A percentile compares a stretch with the other conserved stretches of the same genome.
Conservation (phyloP, 35 echinoderm and acorn worm genomes). For the Patiria miniata region DNA sequence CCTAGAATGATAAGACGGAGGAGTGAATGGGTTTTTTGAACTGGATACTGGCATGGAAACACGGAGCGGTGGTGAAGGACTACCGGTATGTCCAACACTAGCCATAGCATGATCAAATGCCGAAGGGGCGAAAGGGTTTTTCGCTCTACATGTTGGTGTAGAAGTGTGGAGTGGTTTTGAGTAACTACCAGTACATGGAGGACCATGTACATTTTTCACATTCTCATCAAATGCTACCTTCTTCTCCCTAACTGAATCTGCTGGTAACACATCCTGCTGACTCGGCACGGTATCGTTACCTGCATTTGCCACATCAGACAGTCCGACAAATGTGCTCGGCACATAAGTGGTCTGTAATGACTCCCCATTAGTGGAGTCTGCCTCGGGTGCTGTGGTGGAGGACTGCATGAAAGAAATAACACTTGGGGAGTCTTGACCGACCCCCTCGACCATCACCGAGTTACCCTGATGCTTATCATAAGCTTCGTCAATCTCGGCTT, state of each 20-base stretch:
- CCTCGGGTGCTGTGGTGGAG: background rate
- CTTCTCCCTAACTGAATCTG: background rate
- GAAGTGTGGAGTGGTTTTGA: background rate
- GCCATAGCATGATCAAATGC: background rate
- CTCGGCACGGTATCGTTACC: background rate
- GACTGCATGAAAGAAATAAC: background rate
- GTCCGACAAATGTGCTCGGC: background rate
- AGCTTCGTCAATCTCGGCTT: slow-evolving; percentile 4
- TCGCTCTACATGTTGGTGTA: background rate
- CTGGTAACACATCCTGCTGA: background rate
- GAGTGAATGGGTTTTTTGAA: background rate
- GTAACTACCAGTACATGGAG: background rate
- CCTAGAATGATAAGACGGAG: background rate
- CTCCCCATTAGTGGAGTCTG: slow-evolving; percentile 4
- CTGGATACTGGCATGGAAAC: background rate
- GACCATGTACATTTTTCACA: background rate
- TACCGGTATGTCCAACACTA: background rate
- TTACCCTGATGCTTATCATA: background rate
- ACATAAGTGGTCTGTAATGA: background rate
- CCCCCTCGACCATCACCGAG: background rate
- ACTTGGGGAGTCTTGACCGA: background rate
- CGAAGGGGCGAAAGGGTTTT: background rate
- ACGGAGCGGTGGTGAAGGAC: background rate
- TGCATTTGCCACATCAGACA: background rate
- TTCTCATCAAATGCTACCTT: background rate